Evolutionary conservation across 2,797 vertebrate species (phyloP), one percentile per base, ranked within the genome.

Genomic region (Enteromius argenteus): DNA sequence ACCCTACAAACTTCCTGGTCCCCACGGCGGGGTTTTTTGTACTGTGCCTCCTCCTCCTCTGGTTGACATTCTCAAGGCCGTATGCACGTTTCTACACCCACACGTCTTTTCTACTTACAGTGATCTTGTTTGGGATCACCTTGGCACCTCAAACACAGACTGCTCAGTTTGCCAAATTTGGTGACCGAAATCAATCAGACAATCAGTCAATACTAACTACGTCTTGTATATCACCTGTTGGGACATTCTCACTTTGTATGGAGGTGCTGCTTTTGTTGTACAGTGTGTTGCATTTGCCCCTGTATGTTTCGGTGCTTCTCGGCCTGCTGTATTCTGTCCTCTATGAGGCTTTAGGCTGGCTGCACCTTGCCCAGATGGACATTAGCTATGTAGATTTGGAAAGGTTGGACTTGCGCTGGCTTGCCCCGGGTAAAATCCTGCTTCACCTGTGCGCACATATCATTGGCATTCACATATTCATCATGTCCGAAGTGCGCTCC

Each of bases 401-500:
- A 30, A 73, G 72, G 69, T 11, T 66, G 0, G 46, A 49, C 39
- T 17, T 96, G 32, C 92, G 92, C 87, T 98, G 95, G 98, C 95
- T 99, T 56, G 94, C 94, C 69, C 94, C 93, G 1, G 95, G 91
- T 94, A 94, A 96, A 89, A 93, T 97, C 66, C 93, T 99, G 85
- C 96, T 99, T 49, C 98, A 99, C 81, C 87, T 98, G 69, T 99
- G 98, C 42, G 95, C 97, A 72, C 98, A 99, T 0, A 96, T 96
- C 56, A 96, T 99, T 0, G 98, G 98, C 27, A 95, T 99, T 74
- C 98, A 99, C 86, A 92, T 99, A 60, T 99, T 99, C 91, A 95
- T 98, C 92, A 99, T 99, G 97, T 99, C 97, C 0, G 97, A 99
- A 91, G 98, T 99, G 86, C 95, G 98, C n/a, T 97, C 97, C 0